Evolutionary conservation across 2,113 vertebrate species (phyloP), one percentile per base, ranked within the genome.

Genomic region (Cyanocitta stelleri): DNA sequence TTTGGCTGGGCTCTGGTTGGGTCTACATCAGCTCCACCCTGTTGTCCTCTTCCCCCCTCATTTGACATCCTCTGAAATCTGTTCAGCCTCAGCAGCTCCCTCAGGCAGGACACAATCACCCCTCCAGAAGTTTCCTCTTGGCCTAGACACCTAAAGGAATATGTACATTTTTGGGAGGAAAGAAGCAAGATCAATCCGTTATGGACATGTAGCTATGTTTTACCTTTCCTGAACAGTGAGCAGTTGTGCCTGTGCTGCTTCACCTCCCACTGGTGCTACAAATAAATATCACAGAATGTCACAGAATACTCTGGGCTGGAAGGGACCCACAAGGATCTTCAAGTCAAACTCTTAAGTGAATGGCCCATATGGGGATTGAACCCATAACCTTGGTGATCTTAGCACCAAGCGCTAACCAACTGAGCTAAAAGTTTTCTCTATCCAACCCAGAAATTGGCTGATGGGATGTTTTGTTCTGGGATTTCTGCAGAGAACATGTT

Each of bases 171-270:
- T 18, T 33, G 24, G 22, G 11, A 87, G 18, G 22, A 75, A 82
- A 58, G 22, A 32, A 51, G 27, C n/a, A 20, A 49, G 35, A 67
- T 9, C 32, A 63, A 35, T 56, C 33, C 81, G 8, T 37, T 62
- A 24, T 4, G 30, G 51, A 46, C 11, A 44, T 0, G 0, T 52
- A 43, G 11, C 26, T 91, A 0, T 14, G 16, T 66, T 92, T 76
- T 41, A 32, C 6, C 8, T 72, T 77, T 64, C 23, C 43, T 33
- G 23, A 29, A 44, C 7, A 54, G 10, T 1, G 1, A 66, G 32
- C 5, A 16, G 16, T 1, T 88, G 16, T 48, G 63, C 14, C 74
- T 64, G 33, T 11, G 59, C 23, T 43, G 20, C 78, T 87, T 26
- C 13, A 49, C 21, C 33, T n/a, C 16, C 15, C 26, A 23, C 8